Evolutionary conservation across 2,797 vertebrate genomes (phyloP).

Genomic region (Chelidonichthys spinosus): DNA sequence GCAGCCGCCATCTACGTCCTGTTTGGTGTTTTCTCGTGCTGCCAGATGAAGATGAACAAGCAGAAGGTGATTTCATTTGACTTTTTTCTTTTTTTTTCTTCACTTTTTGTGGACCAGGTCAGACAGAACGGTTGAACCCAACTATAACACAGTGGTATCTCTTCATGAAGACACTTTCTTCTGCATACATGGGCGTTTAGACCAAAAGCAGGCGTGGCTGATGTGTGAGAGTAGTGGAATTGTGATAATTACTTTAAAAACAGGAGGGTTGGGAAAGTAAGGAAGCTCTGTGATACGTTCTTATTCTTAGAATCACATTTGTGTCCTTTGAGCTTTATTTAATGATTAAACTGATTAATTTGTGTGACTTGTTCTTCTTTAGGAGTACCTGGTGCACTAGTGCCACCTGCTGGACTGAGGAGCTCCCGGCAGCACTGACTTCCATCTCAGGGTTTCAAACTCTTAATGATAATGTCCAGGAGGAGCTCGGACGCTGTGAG

Average conservation of each 20-base stretch:
- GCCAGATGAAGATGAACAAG: conserved; percentile 88
- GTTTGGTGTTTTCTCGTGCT: conserved; percentile 85
- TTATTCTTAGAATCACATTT: too few relatives aligned
- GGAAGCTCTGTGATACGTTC: too few relatives aligned
- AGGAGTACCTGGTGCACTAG: conserved; percentile 88
- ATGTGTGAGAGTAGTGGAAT: too few relatives aligned
- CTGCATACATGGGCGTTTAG: too few relatives aligned
- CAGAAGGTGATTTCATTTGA: conserved; percentile 70
- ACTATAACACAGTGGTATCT: too few relatives aligned
- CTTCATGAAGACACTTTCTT: too few relatives aligned
- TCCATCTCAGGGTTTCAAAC: neutral
- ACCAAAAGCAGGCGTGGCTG: too few relatives aligned
- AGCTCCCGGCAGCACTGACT: neutral
- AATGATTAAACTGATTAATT: neutral
- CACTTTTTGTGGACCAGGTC: too few relatives aligned
- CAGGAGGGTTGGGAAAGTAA: neutral
- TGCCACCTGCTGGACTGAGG: conserved; percentile 32
- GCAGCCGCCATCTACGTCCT: conserved; percentile 86
- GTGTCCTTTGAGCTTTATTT: too few relatives aligned
- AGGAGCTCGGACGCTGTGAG: neutral
- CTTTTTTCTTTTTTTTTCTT: neutral
- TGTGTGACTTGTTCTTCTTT: neutral
- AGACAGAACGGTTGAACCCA: too few relatives aligned
- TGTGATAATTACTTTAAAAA: neutral
- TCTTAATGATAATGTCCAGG: neutral